phyloP scores from a whole-genome alignment of 35 echinoderm and acorn worm species.

The Heliocidaris tuberculata region DNA sequence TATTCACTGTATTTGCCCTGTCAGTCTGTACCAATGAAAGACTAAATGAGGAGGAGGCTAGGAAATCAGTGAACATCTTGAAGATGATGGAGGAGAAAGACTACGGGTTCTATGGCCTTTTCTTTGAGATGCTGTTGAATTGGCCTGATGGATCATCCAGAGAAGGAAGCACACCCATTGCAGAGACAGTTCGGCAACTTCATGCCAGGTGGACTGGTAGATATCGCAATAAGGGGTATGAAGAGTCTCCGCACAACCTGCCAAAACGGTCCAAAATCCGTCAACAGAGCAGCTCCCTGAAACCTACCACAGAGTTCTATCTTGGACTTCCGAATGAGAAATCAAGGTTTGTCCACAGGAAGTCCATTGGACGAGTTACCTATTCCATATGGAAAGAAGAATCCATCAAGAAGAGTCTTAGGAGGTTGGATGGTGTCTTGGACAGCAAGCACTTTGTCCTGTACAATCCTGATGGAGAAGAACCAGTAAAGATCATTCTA shows the following conservation, averaged over 20 bases:
- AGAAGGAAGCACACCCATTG: background rate
- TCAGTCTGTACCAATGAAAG: background rate
- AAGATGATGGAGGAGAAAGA: background rate
- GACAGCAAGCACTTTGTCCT: slow-evolving; percentile 20
- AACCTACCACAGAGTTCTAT: slow-evolving; percentile 29
- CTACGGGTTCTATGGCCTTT: slow-evolving; percentile 11
- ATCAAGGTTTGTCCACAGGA: background rate
- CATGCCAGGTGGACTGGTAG: background rate
- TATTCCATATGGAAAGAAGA: slow-evolving; percentile 37
- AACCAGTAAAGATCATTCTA: slow-evolving; percentile 40
- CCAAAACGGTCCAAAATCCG: background rate
- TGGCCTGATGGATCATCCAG: background rate
- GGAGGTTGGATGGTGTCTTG: background rate
- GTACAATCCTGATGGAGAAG: background rate
- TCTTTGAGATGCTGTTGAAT: slow-evolving; percentile 51
- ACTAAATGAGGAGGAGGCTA: background rate
- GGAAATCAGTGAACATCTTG: slow-evolving; percentile 9
- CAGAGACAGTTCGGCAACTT: background rate
- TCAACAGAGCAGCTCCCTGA: background rate
- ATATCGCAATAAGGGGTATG: background rate
- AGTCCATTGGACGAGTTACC: slow-evolving; percentile 8
- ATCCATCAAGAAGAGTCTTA: background rate
- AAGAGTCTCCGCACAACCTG: background rate
- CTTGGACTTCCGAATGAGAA: background rate
- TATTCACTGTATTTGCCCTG: slow-evolving; percentile 21